Evolutionary conservation across 2,888 invertebrate species (phyloP).

Genomic region (Atrina japonica): DNA sequence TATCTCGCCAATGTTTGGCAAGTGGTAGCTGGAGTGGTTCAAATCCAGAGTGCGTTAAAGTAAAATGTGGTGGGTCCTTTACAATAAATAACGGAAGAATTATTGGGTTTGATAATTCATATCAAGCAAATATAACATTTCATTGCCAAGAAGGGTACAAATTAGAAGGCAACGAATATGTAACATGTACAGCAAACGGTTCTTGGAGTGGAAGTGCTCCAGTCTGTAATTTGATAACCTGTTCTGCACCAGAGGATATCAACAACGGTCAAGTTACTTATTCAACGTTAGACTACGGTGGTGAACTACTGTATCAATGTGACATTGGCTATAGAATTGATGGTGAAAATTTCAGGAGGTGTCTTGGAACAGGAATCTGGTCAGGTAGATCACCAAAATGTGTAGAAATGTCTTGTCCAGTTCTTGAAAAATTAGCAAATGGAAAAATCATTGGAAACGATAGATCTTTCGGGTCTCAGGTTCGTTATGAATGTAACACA

Average conservation of each 20-base stretch:
- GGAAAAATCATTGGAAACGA: slow-evolving; percentile 47
- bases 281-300: slow-evolving; percentile 19
- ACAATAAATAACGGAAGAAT: slow-evolving; percentile 47
- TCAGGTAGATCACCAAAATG: slow-evolving; percentile 50
- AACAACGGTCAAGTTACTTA: slow-evolving; percentile 45
- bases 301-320: slow-evolving; percentile 59
- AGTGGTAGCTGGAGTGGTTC: slow-evolving; percentile 65
- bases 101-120: slow-evolving; percentile 46
- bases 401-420: slow-evolving; percentile 45
- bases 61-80: slow-evolving; percentile 47
- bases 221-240: slow-evolving; percentile 57
- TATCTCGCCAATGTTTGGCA: slow-evolving; percentile 62
- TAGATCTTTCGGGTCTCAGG: slow-evolving; percentile 44
- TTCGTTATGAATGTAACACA: slow-evolving; percentile 53
- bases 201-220: slow-evolving; percentile 61
- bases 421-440: slow-evolving; percentile 49
- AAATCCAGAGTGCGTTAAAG: slow-evolving; percentile 45
- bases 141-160: slow-evolving; percentile 64
- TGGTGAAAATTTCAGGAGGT: slow-evolving; percentile 63
- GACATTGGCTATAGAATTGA: slow-evolving; percentile 60
- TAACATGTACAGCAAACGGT: slow-evolving; percentile 59
- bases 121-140: slow-evolving; percentile 54
- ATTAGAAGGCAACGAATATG: slow-evolving; percentile 51
- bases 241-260: slow-evolving; percentile 46
- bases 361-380: slow-evolving; percentile 68